Percentiles rank a stretch among this genome's conserved stretches.
phyloP scores from a whole-genome alignment of 2,113 vertebrate genomes.

The Eulemur rufifrons region DNA sequence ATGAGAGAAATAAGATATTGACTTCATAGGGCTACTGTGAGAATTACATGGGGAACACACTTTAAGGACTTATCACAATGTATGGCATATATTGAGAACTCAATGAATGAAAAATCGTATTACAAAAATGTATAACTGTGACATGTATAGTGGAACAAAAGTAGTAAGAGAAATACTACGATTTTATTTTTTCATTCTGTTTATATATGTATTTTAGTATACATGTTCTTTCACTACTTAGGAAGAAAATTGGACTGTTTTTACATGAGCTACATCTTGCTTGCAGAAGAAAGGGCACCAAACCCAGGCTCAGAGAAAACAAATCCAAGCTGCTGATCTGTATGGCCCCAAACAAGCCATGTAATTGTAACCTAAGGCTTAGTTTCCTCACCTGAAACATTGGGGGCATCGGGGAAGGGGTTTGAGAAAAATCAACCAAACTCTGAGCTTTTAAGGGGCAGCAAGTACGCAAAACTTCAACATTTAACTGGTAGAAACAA shows the following conservation, averaged over 20 bases:
- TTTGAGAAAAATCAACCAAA: neutral
- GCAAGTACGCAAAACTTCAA: neutral
- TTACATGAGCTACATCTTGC: neutral
- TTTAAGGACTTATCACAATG: neutral
- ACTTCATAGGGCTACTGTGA: neutral
- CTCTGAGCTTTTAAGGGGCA: neutral
- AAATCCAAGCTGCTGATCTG: neutral
- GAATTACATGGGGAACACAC: neutral
- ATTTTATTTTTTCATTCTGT: neutral
- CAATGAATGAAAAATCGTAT: neutral
- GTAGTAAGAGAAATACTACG: neutral
- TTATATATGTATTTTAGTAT: neutral
- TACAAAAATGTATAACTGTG: neutral
- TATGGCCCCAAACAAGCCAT: neutral
- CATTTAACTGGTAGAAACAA: constrained; percentile 2
- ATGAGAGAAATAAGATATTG: neutral
- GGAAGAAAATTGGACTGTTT: neutral
- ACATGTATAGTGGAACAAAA: neutral
- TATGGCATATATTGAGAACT: neutral
- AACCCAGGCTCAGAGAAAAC: neutral
- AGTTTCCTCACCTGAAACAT: neutral
- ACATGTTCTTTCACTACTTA: neutral
- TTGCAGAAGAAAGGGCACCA: neutral
- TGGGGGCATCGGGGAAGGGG: too few species aligned
- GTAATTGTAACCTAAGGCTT: neutral